Percentiles rank a stretch among this genome's conserved stretches.
These are phyloP conservation scores for Bungarus multicinctus DNA, from an alignment of 2,113 vertebrate genomes.

Conservation along the genomic window DNA sequence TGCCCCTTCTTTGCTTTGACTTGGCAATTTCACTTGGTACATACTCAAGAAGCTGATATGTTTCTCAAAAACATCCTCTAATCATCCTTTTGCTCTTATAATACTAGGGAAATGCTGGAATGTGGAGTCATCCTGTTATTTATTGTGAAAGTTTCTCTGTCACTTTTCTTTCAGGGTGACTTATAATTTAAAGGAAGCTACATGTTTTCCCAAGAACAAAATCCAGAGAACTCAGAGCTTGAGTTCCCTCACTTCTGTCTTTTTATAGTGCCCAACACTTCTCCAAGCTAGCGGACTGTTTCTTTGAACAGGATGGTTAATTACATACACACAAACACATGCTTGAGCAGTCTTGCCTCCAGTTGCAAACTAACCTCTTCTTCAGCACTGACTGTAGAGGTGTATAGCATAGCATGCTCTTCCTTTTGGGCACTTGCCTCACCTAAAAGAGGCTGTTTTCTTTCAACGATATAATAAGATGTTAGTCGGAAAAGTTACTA, in stretches of 20 bases:
- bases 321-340: not conserved
- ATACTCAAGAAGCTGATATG: not conserved
- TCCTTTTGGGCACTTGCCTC: not conserved
- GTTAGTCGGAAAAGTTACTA: not conserved
- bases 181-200: not conserved
- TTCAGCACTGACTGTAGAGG: not conserved
- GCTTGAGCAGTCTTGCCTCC: not conserved
- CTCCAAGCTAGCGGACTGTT: not conserved
- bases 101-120: not conserved
- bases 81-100: not conserved
- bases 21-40: not conserved
- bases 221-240: not conserved
- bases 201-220: not conserved
- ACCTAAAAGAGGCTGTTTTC: not conserved
- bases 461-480: not conserved
- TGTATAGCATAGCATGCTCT: not conserved
- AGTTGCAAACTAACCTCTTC: not conserved
- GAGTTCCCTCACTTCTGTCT: not conserved
- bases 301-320: not conserved
- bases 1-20: not conserved
- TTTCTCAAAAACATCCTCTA: not conserved
- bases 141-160: not conserved
- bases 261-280: not conserved
- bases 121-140: not conserved
- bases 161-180: not conserved